These are phyloP conservation scores for Hycleus cichorii DNA, from an alignment of 1,140 invertebrate genomes.

Conservation along the genomic window DNA sequence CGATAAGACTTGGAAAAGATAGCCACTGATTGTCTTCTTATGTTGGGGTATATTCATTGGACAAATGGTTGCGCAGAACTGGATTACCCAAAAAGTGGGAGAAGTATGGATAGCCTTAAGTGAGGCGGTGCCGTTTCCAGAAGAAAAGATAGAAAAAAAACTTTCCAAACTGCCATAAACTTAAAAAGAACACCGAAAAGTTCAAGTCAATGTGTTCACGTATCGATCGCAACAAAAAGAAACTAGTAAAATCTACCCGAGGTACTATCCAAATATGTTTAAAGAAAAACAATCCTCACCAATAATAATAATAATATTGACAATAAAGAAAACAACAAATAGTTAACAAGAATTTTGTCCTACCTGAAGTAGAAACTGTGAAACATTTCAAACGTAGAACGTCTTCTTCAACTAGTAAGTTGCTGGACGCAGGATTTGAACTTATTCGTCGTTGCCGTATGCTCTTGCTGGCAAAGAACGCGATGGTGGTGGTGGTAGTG, in stretches of 20 bases:
- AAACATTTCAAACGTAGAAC: conserved; percentile 7
- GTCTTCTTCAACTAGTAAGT: conserved; percentile 3
- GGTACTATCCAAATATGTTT: background rate
- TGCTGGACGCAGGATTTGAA: conserved; percentile 15
- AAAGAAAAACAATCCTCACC: no score
- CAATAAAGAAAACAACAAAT: background rate
- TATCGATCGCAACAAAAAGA: no score
- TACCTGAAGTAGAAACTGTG: conserved; percentile 12
- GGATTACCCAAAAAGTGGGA: conserved; percentile 19
- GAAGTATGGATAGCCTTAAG: conserved; percentile 8
- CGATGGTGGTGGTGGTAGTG: background rate
- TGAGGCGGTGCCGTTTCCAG: conserved; percentile 26
- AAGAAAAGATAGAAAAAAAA: conserved; percentile 22
- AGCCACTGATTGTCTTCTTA: conserved; percentile 10
- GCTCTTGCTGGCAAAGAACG: background rate
- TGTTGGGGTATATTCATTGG: conserved; percentile 7
- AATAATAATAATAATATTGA: no score
- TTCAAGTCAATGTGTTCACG: no score
- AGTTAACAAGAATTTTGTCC: conserved; percentile 2
- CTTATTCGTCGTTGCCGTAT: conserved; percentile 11
- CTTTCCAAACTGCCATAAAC: conserved; percentile 37
- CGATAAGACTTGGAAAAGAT: background rate
- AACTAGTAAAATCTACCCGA: background rate
- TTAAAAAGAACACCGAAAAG: conserved; percentile 5
- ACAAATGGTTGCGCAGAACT: conserved; percentile 31